Evolutionary conservation across 1,140 invertebrate genomes (phyloP).

Genomic region (Hycleus phaleratus): DNA sequence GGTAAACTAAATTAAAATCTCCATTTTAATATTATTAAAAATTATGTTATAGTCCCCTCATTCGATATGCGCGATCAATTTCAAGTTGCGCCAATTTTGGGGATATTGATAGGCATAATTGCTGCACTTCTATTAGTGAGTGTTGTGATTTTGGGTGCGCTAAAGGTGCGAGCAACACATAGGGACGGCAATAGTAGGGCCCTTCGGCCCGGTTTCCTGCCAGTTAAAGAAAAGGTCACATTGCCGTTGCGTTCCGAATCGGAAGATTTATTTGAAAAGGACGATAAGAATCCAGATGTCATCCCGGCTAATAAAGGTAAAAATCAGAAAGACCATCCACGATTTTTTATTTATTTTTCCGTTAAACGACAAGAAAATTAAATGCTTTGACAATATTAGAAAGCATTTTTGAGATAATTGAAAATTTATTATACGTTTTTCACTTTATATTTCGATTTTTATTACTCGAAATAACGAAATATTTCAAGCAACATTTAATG

Average conservation of each 20-base stretch:
- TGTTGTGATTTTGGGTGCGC: slow-evolving; percentile 59
- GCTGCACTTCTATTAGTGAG: slow-evolving; percentile 60
- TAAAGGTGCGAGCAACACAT: slow-evolving; percentile 53
- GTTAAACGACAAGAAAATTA: no score
- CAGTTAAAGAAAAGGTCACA: slow-evolving; percentile 60
- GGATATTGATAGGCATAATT: slow-evolving; percentile 63
- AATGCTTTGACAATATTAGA: no score
- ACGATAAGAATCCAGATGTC: slow-evolving; percentile 79
- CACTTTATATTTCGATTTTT: no score
- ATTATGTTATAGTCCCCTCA: slow-evolving; percentile 33
- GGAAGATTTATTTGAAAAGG: slow-evolving; percentile 60
- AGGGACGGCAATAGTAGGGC: slow-evolving; percentile 42
- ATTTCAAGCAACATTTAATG: neutral
- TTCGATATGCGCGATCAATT: slow-evolving; percentile 43
- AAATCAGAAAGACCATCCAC: slow-evolving; percentile 16
- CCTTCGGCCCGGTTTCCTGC: slow-evolving; percentile 52
- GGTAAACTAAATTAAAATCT: slow-evolving; percentile 41
- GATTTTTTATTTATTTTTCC: neutral
- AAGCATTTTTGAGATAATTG: no score
- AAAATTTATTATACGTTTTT: no score
- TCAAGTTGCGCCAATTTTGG: slow-evolving; percentile 66
- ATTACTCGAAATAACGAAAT: neutral
- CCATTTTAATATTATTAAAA: neutral
- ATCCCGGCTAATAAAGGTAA: slow-evolving; percentile 81
- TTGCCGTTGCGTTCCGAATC: slow-evolving; percentile 53